These are phyloP conservation scores for Boulengeromyrus knoepffleri DNA, from an alignment of 2,113 vertebrate genomes.

Conservation along the genomic window DNA sequence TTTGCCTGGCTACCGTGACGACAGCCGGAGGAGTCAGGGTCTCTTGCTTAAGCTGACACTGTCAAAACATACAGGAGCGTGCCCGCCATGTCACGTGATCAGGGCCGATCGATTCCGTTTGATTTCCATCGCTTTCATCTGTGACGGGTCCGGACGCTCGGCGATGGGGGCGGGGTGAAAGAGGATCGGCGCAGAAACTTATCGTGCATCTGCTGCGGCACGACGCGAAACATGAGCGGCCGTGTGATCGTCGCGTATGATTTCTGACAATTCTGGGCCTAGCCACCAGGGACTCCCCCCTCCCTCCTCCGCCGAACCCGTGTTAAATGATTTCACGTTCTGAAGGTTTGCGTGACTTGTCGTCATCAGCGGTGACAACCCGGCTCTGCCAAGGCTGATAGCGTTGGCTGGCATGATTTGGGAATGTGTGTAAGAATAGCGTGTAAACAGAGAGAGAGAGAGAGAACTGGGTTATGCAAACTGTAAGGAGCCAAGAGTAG, in stretches of 20 bases:
- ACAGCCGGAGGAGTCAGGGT: neutral
- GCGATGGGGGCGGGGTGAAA: neutral
- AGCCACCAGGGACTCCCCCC: neutral
- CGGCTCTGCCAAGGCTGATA: neutral
- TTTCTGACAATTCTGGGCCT: neutral
- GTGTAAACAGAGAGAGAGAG: neutral
- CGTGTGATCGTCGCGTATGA: neutral
- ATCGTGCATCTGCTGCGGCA: neutral
- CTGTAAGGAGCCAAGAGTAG: neutral
- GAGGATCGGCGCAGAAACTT: neutral
- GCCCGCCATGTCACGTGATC: neutral
- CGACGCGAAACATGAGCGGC: too few species aligned
- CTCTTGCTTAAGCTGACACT: neutral
- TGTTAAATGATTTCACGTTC: neutral
- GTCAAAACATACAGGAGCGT: neutral
- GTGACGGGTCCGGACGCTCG: neutral
- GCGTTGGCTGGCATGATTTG: neutral
- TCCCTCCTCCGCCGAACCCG: neutral
- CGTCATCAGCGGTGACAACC: neutral
- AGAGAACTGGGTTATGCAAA: neutral
- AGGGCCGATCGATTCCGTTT: neutral
- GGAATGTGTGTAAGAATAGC: neutral
- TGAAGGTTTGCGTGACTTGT: neutral
- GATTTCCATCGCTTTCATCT: neutral
- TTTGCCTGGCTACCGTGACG: neutral